Evolutionary conservation across 1,140 invertebrate species (phyloP), one percentile per base, ranked within the genome.

Genomic region (Rhagoletis zephyria): DNA sequence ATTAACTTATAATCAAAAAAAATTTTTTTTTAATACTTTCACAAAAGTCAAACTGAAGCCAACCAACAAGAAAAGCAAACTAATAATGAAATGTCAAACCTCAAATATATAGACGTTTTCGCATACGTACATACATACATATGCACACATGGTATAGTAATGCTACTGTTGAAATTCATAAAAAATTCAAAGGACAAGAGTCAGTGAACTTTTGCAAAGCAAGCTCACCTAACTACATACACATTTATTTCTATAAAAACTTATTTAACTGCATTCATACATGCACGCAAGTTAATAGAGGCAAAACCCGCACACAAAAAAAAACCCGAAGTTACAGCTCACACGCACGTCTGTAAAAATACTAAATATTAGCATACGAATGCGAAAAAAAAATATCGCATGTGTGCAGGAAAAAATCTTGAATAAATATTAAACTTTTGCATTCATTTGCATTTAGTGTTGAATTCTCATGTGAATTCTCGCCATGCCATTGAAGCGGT

Each of bases 351-450:
- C 30, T 30, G 30, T 30, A 30, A 30, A 30, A 30, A 30, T 30
- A 30, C 30, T 30, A 56, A 7, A 56, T 56, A 7, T 56, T 56
- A 10, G 51, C 51, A 56, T 56, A 56, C 5, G 10, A 56, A 56
- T 56, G 51, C 10, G 5, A 56, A 56, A 56, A 56, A 56, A 10
- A 1, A 56, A 0, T 56, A 56, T 40, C 64, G 30, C 64, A 3
- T 67, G 64, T 67, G 40, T 67, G 64, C 19, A 40, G 4, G 64
- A 67, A 67, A 67, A 67, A 67, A 67, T 67, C 64, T 12, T 10
- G 64, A 30, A 67, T 67, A 67, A 30, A 67, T 67, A 67, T 67
- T 42, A 67, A 67, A 67, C 64, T 67, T 40, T 65, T 65, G 2
- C 64, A 65, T 40, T 40, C 6, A 40, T 67, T 67, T 67, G 30